Evolutionary conservation across 2,113 vertebrate genomes (phyloP).

Genomic region (Menidia beryllina): DNA sequence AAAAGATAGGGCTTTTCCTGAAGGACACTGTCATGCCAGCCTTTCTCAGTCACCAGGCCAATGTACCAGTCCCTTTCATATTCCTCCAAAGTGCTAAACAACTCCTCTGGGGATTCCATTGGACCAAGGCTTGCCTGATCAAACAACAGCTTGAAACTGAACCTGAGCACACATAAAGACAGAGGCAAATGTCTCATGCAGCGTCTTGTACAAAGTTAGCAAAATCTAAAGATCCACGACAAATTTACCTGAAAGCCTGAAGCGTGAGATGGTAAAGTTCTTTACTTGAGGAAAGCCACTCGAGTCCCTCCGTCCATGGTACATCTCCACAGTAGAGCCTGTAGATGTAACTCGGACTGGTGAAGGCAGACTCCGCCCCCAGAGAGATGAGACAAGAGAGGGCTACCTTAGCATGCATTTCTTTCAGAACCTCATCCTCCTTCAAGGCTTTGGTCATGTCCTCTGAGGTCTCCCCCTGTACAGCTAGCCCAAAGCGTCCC

Average conservation of each 20-base stretch:
- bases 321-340: conserved; percentile 91
- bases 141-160: conserved; percentile 94
- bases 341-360: conserved; percentile 89
- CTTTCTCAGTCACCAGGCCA: conserved; percentile 89
- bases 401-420: conserved; percentile 87
- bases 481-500: conserved; percentile 85
- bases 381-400: conserved; percentile 90
- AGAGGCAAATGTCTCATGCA: conserved; percentile 1
- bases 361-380: conserved; percentile 86
- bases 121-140: conserved; percentile 95
- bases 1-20: conserved; percentile 96
- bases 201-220: not conserved
- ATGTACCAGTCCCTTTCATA: conserved; percentile 96
- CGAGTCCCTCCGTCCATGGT: conserved; percentile 90
- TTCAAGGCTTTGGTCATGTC: conserved; percentile 86
- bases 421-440: conserved; percentile 87
- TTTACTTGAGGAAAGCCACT: conserved; percentile 91
- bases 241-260: conserved; percentile 93
- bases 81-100: conserved; percentile 88
- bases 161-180: conserved; percentile 79
- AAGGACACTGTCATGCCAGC: conserved; percentile 92
- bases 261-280: conserved; percentile 92
- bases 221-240: not conserved
- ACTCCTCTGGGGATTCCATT: conserved; percentile 88
- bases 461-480: conserved; percentile 83